These are phyloP conservation scores for Semibalanus balanoides DNA, from an alignment of 1,140 invertebrate genomes.

Conservation along the genomic window DNA sequence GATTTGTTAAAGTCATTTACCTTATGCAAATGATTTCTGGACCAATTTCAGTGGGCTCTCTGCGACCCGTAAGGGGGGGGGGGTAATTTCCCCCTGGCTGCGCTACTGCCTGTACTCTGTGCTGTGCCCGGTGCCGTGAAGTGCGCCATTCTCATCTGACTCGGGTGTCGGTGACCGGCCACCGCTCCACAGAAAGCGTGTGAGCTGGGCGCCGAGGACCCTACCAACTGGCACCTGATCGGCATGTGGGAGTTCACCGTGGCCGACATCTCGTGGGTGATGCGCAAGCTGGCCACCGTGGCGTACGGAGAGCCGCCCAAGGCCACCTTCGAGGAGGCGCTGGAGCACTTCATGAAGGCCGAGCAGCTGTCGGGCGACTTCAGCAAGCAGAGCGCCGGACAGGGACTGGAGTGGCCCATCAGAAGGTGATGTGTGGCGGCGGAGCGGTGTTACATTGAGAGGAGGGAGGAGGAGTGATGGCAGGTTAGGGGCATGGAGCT, in stretches of 20 bases:
- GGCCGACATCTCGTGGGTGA: conserved; percentile 48
- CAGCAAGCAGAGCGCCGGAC: neutral
- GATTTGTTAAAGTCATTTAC: too few relatives aligned
- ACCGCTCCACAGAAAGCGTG: neutral
- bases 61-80: too few relatives aligned
- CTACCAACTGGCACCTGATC: neutral
- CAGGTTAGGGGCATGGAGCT: too few relatives aligned
- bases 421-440: neutral
- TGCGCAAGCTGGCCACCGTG: conserved; percentile 52
- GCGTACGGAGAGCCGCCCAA: conserved; percentile 49
- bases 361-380: conserved; percentile 34
- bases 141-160: too few relatives aligned
- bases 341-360: conserved; percentile 46
- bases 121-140: too few relatives aligned
- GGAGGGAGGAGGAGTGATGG: too few relatives aligned
- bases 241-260: conserved; percentile 23
- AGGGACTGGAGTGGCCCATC: neutral
- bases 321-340: conserved; percentile 47
- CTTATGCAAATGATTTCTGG: too few relatives aligned
- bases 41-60: too few relatives aligned
- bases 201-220: neutral
- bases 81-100: too few relatives aligned
- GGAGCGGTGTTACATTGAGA: too few relatives aligned
- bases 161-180: neutral
- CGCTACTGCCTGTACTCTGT: too few relatives aligned